Evolutionary conservation across 2,888 invertebrate species (phyloP).

Genomic region (Caenorhabditis angaria): DNA sequence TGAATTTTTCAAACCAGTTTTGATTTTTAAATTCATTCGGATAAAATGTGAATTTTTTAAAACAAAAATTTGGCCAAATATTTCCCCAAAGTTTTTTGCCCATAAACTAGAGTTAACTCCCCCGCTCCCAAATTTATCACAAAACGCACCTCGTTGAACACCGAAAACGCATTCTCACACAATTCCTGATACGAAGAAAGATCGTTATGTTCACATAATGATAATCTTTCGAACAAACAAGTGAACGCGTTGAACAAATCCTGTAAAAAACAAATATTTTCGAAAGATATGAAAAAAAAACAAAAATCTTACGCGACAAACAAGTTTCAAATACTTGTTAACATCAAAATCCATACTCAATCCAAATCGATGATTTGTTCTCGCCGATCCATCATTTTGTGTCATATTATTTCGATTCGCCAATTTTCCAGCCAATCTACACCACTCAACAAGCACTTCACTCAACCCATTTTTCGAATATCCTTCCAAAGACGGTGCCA

Average conservation of each 20-base stretch:
- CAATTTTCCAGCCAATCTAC: slow-evolving; percentile 43
- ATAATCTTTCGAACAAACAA: slow-evolving; percentile 37
- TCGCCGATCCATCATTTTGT: neutral
- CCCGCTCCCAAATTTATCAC: slow-evolving; percentile 18
- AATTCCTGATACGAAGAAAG: slow-evolving; percentile 32
- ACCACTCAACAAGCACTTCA: slow-evolving; percentile 44
- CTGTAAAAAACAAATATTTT: slow-evolving; percentile 8
- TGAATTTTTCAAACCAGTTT: too few species aligned
- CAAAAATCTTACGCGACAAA: slow-evolving; percentile 17
- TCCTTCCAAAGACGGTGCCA: slow-evolving; percentile 51
- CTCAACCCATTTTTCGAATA: slow-evolving; percentile 31
- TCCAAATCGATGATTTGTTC: neutral
- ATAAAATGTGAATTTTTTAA: slow-evolving; percentile 9
- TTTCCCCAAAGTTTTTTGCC: too few species aligned
- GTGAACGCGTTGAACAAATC: slow-evolving; percentile 45
- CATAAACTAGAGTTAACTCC: too few species aligned
- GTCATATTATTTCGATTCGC: slow-evolving; percentile 21
- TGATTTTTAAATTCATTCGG: neutral
- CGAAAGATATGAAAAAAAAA: neutral
- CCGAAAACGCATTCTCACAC: slow-evolving; percentile 47
- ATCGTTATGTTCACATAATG: slow-evolving; percentile 31
- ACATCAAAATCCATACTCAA: slow-evolving; percentile 23
- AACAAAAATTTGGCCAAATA: too few species aligned
- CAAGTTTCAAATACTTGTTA: slow-evolving; percentile 37
- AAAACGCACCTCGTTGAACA: slow-evolving; percentile 49